Evolutionary conservation across 2,888 invertebrate species (phyloP).

Genomic region (Morpho deidamia): DNA sequence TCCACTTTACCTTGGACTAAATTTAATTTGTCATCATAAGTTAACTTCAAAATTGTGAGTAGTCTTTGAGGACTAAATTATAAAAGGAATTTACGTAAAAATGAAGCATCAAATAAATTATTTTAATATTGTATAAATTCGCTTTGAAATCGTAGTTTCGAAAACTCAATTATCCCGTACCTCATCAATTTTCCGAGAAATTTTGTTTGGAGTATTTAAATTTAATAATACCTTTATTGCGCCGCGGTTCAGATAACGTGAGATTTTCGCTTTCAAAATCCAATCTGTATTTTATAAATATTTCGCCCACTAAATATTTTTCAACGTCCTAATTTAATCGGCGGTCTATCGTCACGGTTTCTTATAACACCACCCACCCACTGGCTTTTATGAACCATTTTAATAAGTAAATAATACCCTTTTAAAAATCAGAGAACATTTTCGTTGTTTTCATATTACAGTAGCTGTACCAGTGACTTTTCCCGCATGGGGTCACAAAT

Average conservation of each 20-base stretch:
- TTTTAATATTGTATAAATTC: not conserved
- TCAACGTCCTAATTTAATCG: not conserved
- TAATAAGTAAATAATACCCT: too few species aligned
- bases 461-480: too few species aligned
- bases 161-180: conserved; percentile 6
- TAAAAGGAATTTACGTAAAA: too few species aligned
- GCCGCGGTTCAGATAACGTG: conserved; percentile 8
- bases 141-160: conserved; percentile 5
- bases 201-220: conserved; percentile 11
- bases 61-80: too few species aligned
- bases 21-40: too few species aligned
- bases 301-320: conserved; percentile 3
- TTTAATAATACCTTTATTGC: conserved; percentile 11
- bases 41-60: too few species aligned
- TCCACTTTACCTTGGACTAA: too few species aligned
- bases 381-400: too few species aligned
- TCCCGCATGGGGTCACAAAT: too few species aligned
- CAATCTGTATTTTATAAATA: conserved; percentile 6
- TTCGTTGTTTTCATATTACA: too few species aligned
- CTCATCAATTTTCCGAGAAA: conserved; percentile 4
- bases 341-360: not conserved
- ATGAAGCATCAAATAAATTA: too few species aligned
- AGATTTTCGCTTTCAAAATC: conserved; percentile 5
- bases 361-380: not conserved
- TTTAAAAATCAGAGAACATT: too few species aligned